Evolutionary conservation across 1,140 invertebrate genomes (phyloP).

Genomic region (Ruditapes philippinarum): DNA sequence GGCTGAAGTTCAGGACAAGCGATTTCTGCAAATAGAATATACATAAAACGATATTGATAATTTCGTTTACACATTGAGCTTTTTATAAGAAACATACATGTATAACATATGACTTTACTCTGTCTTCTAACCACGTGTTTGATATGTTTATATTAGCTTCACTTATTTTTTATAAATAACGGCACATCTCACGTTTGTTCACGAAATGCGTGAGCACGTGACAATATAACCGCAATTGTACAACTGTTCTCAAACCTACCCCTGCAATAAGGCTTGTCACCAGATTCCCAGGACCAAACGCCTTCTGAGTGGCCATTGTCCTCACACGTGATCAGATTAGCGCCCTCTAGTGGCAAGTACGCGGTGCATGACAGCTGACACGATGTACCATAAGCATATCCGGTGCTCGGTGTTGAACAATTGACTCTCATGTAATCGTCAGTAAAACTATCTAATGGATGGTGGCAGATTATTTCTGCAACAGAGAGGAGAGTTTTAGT

Average conservation of each 20-base stretch:
- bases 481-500: too few relatives aligned
- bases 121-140: too few relatives aligned
- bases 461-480: conserved; percentile 17
- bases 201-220: too few relatives aligned
- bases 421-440: not conserved
- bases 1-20: conserved; percentile 22
- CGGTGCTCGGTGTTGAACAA: not conserved
- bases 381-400: conserved; percentile 10
- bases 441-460: not conserved
- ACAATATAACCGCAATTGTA: too few relatives aligned
- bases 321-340: conserved; percentile 30
- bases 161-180: too few relatives aligned
- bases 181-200: too few relatives aligned
- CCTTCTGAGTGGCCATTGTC: not conserved
- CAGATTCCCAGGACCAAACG: conserved; percentile 7
- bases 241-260: conserved; percentile 7
- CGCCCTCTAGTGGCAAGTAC: conserved; percentile 14
- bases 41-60: too few relatives aligned
- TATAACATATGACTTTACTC: too few relatives aligned
- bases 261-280: conserved; percentile 12
- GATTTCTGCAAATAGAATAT: conserved; percentile 31
- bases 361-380: not conserved
- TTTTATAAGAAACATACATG: too few relatives aligned
- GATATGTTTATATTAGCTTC: too few relatives aligned
- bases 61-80: too few relatives aligned